A percentile compares a stretch with the other conserved stretches of the same genome.
Conservation (phyloP, 2,113 vertebrate genomes). For the Cephalopterus ornatus region DNA sequence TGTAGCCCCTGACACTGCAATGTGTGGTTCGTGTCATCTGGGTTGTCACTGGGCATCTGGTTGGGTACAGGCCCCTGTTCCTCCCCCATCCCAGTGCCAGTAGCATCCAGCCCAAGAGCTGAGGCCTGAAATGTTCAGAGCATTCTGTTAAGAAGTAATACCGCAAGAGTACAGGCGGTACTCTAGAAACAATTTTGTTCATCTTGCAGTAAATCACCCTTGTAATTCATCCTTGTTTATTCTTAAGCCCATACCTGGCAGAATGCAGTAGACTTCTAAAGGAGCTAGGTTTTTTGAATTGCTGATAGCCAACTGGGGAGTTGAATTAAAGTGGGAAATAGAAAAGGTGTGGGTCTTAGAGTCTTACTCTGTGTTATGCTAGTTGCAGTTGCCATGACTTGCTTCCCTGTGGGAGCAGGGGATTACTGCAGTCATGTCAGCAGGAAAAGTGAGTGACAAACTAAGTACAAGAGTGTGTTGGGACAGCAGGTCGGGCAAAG, state of each 20-base stretch:
- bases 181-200: background rate
- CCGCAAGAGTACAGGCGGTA: background rate
- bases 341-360: background rate
- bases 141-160: background rate
- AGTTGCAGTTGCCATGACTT: background rate
- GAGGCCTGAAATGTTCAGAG: background rate
- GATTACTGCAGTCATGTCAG: background rate
- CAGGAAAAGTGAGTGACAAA: background rate
- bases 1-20: fast-evolving
- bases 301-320: background rate
- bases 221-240: background rate
- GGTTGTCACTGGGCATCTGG: background rate
- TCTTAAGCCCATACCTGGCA: background rate
- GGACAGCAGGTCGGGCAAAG: background rate
- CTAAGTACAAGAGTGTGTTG: background rate
- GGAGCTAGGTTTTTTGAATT: background rate
- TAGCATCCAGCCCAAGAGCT: background rate
- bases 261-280: background rate
- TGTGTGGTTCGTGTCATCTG: fast-evolving
- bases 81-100: background rate
- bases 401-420: background rate
- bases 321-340: background rate
- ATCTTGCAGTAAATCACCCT: background rate
- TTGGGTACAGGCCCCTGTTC: background rate
- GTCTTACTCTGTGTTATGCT: background rate